Base-by-base conservation (phyloP, 2,888 invertebrate genomes). In the Noctua fimbriata region DNA sequence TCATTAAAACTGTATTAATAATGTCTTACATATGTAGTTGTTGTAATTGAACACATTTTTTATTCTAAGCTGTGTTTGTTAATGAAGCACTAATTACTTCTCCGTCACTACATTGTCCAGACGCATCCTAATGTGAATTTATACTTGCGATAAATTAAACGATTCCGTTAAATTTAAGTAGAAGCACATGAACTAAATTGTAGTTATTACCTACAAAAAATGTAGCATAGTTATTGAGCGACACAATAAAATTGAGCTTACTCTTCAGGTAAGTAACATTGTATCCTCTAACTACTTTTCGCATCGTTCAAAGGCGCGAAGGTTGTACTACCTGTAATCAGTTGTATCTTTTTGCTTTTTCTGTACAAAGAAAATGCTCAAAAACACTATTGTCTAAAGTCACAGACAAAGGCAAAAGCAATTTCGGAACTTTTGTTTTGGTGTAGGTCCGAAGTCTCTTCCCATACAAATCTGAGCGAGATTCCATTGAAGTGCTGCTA, bases 401-500 rank as follows among this genome's bases (percentile, higher is more conserved):
- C 28, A 60, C 71, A 78, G 66, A 80, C 83, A 79, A 79, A 80
- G 65, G 44, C 60, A 73, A 44, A 79, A 79, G 58, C 63, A 72
- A 73, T 72, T 67, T 74, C 24, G 36, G 16, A 73, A 71, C 63
- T 80, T 79, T 83, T 63, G 58, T 82, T 73, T 55, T 71, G 49
- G 16, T 66, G 70, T 32, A 65, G 41, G 36, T 69, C 66, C 36
- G n/a, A 69, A 36, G 24, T 76, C 65, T 65, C 69, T 60, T 58
- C 73, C 69, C 58, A 69, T 78, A 69, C 66, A 80, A 86, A 83
- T 79, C 80, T 71, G 69, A 79, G 55, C 79, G 60, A 81, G 84
- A 87, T 88, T 85, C 87, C 83, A 89, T 89, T 87, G 87, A 85
- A 88, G 78, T 83, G 74, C 79, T 85, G 82, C 79, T 91, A 89